A percentile compares a stretch with the other conserved stretches of the same genome.
These are phyloP conservation scores for Cladorhizidae sp. DNA, from an alignment of 37 sponge, comb jelly and placozoan genomes.

Conservation along the genomic window DNA sequence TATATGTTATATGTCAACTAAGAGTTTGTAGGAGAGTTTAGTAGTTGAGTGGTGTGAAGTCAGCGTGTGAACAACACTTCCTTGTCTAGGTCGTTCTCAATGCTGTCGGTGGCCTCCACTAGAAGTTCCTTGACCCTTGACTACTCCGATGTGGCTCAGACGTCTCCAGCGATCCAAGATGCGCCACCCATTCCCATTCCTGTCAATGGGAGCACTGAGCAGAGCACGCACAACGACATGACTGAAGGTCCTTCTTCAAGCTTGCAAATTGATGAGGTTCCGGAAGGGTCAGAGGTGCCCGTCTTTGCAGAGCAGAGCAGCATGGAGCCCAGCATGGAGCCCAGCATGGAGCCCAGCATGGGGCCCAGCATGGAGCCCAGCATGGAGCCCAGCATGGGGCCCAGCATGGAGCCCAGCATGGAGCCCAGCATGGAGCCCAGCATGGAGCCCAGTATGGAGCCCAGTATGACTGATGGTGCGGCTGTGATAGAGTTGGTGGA, in stretches of 20 bases:
- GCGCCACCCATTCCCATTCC: too few species aligned
- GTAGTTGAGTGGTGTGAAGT: too few species aligned
- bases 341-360: background rate
- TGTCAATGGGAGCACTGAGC: too few species aligned
- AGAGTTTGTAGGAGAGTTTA: too few species aligned
- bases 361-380: background rate
- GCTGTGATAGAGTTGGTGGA: background rate
- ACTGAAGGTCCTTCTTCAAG: too few species aligned
- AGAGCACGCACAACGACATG: too few species aligned
- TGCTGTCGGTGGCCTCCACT: slow-evolving; percentile 38
- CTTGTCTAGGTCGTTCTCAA: slow-evolving; percentile 28
- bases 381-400: background rate
- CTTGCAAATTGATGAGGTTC: too few species aligned
- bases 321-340: background rate
- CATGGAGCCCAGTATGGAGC: background rate
- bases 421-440: background rate
- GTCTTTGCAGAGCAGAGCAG: background rate
- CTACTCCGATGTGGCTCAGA: background rate
- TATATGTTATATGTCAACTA: too few species aligned
- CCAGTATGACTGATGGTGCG: background rate
- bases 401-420: background rate
- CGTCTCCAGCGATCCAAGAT: background rate
- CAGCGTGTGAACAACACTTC: too few species aligned
- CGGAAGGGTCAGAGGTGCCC: background rate
- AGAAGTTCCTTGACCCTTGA: slow-evolving; percentile 54